Percentiles rank a stretch among this genome's conserved stretches.
Evolutionary conservation across 2,113 vertebrate species (phyloP).

Genomic region (Caloenas nicobarica): DNA sequence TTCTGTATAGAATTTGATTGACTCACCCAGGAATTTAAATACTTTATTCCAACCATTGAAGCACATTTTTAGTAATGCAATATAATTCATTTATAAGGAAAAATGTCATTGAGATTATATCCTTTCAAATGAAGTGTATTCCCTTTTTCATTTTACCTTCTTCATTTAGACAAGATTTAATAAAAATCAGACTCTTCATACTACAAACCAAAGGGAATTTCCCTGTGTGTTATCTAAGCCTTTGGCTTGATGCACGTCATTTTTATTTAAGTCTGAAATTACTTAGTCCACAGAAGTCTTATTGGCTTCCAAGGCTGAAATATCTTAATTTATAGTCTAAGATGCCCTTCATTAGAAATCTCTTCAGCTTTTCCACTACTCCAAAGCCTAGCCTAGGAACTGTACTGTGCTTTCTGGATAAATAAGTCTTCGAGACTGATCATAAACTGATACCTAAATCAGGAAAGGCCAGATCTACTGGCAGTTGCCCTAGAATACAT

Average conservation of each 20-base stretch:
- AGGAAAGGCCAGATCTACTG: background rate
- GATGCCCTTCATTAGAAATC: background rate
- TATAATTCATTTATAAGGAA: background rate
- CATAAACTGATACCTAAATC: background rate
- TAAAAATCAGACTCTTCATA: background rate
- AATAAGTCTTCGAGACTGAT: background rate
- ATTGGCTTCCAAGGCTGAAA: background rate
- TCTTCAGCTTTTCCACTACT: background rate
- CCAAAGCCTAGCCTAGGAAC: background rate
- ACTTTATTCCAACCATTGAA: background rate
- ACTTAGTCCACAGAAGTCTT: background rate
- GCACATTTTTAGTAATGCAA: background rate
- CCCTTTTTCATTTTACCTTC: background rate
- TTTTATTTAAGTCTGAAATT: background rate
- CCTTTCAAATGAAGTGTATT: background rate
- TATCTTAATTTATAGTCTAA: background rate
- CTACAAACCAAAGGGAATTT: background rate
- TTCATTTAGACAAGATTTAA: background rate
- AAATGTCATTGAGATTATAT: rapidly evolving
- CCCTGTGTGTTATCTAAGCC: background rate
- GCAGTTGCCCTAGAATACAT: background rate
- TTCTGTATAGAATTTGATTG: background rate
- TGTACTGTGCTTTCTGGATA: background rate
- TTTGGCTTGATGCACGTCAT: background rate
- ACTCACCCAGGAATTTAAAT: background rate